Conservation (phyloP, 2,888 invertebrate species). For the Slavum lentiscoides region DNA sequence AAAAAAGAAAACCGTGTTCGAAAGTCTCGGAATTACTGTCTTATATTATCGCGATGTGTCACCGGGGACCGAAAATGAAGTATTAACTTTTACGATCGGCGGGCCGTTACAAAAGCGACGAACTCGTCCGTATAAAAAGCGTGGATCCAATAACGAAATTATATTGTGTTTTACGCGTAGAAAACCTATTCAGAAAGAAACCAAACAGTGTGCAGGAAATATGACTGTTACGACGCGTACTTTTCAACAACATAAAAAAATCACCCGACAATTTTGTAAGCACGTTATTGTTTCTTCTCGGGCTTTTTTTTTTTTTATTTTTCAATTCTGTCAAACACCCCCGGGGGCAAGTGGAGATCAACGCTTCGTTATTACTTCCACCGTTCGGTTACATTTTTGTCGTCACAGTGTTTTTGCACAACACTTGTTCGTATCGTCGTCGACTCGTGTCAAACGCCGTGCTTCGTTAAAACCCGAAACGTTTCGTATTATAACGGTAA, state of each 20-base stretch:
- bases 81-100: constrained; percentile 42
- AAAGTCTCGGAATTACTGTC: constrained; percentile 25
- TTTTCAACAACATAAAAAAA: background rate
- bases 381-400: too few species aligned
- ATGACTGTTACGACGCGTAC: background rate
- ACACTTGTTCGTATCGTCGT: too few species aligned
- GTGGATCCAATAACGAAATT: too few species aligned
- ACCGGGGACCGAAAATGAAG: constrained; percentile 30
- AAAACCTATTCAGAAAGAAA: background rate
- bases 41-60: background rate
- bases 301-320: too few species aligned
- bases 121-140: background rate
- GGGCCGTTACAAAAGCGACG: background rate
- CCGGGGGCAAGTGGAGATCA: too few species aligned
- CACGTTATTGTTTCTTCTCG: too few species aligned
- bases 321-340: too few species aligned
- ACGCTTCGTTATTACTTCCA: too few species aligned
- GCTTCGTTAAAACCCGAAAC: too few species aligned
- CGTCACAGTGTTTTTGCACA: too few species aligned
- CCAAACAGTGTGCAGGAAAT: background rate
- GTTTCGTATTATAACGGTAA: too few species aligned
- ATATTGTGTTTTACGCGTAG: background rate
- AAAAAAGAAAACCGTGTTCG: background rate
- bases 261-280: background rate
- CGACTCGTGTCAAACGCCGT: too few species aligned